A percentile compares a stretch with the other conserved stretches of the same genome.
Evolutionary conservation across 2,113 vertebrate species (phyloP).

Genomic region (Antechinus stuartii): DNA sequence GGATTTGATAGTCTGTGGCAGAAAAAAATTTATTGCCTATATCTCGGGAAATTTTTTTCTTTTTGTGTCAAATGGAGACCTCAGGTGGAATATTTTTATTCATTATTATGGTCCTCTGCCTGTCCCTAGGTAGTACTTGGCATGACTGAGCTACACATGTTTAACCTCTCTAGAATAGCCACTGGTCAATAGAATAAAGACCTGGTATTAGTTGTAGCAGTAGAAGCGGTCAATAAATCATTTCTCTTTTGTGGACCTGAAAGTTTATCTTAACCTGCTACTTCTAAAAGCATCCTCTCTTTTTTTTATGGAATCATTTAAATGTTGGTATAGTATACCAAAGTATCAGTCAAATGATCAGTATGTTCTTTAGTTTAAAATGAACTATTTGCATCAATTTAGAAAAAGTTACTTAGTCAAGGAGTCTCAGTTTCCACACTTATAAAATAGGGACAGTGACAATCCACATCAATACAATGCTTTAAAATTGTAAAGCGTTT

Average conservation of each 20-base stretch:
- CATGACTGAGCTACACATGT: not conserved
- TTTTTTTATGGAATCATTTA: not conserved
- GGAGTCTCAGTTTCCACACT: not conserved
- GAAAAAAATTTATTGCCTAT: conserved; percentile 48
- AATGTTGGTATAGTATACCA: not conserved
- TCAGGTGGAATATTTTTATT: not conserved
- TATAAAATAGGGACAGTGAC: not conserved
- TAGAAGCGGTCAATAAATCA: conserved; percentile 11
- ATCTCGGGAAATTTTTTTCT: not conserved
- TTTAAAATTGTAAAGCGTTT: not conserved
- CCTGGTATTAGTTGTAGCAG: conserved; percentile 11
- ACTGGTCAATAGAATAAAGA: conserved; percentile 15
- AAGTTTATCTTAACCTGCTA: not conserved
- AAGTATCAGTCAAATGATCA: not conserved
- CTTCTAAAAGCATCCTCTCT: not conserved
- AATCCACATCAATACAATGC: not conserved
- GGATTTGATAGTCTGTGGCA: conserved; percentile 35
- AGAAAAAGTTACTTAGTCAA: not conserved
- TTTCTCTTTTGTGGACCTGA: not conserved
- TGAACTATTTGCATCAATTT: not conserved
- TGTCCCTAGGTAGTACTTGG: not conserved
- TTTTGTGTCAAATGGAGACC: not conserved
- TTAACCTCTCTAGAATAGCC: conserved; percentile 31
- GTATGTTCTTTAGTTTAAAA: not conserved
- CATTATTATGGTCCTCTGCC: conserved; percentile 28